Percentiles rank a stretch among this genome's conserved stretches.
Conservation (phyloP, 2,888 invertebrate genomes). For the Cenopis cana region DNA sequence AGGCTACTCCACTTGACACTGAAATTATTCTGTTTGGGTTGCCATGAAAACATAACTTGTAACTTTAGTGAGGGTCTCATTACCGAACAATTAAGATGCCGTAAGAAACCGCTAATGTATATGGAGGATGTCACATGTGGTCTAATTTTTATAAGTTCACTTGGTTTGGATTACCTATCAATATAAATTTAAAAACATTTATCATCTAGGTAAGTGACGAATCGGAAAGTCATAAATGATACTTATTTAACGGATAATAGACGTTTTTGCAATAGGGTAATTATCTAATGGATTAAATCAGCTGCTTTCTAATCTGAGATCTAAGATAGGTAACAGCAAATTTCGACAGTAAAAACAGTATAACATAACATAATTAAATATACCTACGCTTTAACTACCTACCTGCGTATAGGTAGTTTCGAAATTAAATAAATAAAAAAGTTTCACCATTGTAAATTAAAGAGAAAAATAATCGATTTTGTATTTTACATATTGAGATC, state of each 20-base stretch:
- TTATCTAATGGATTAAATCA: neutral
- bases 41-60: neutral
- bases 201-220: neutral
- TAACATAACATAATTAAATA: too few relatives aligned
- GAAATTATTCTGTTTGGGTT: neutral
- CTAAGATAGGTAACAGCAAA: too few relatives aligned
- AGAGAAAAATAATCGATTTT: too few relatives aligned
- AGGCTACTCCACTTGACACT: neutral
- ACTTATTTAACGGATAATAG: neutral
- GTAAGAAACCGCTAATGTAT: neutral
- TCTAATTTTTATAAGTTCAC: too few relatives aligned
- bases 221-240: neutral
- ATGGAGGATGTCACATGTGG: neutral
- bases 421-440: too few relatives aligned
- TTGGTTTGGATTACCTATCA: neutral
- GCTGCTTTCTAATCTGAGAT: too few relatives aligned
- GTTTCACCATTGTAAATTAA: too few relatives aligned
- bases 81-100: neutral
- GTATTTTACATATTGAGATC: too few relatives aligned
- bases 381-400: too few relatives aligned
- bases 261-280: neutral
- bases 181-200: neutral
- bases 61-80: too few relatives aligned
- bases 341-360: too few relatives aligned
- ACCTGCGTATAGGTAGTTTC: neutral